Evolutionary conservation across 2,888 invertebrate species (phyloP).

Genomic region (Cyrtodaria siliqua): DNA sequence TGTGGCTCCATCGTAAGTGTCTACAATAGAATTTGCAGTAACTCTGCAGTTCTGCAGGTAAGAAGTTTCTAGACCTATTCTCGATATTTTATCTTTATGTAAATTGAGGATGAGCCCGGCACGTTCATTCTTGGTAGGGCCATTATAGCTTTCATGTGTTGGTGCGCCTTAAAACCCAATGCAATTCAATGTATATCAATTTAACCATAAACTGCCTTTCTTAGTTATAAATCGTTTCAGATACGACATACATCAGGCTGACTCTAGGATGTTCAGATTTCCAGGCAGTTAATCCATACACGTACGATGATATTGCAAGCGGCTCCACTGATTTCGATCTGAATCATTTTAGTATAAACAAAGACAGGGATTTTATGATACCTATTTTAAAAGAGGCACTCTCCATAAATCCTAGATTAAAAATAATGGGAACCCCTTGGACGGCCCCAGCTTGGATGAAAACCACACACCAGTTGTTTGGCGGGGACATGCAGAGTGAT

Average conservation of each 20-base stretch:
- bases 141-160: no score
- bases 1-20: no score
- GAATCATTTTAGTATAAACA: constrained; percentile 60
- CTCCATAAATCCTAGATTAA: constrained; percentile 49
- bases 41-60: no score
- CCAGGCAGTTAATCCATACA: constrained; percentile 57
- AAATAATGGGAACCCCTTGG: constrained; percentile 61
- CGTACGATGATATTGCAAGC: constrained; percentile 40
- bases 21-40: no score
- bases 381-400: constrained; percentile 61
- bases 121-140: no score
- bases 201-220: no score
- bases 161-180: no score
- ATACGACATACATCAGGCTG: constrained; percentile 42
- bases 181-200: no score
- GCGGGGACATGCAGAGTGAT: constrained; percentile 57
- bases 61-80: no score
- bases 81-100: no score
- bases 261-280: constrained; percentile 63
- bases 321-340: constrained; percentile 55
- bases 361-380: constrained; percentile 58
- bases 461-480: constrained; percentile 42
- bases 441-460: constrained; percentile 67
- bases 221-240: no score
- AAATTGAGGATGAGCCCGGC: no score